These are phyloP conservation scores for Elgaria multicarinata DNA, from an alignment of 2,113 vertebrate genomes.

Conservation along the genomic window DNA sequence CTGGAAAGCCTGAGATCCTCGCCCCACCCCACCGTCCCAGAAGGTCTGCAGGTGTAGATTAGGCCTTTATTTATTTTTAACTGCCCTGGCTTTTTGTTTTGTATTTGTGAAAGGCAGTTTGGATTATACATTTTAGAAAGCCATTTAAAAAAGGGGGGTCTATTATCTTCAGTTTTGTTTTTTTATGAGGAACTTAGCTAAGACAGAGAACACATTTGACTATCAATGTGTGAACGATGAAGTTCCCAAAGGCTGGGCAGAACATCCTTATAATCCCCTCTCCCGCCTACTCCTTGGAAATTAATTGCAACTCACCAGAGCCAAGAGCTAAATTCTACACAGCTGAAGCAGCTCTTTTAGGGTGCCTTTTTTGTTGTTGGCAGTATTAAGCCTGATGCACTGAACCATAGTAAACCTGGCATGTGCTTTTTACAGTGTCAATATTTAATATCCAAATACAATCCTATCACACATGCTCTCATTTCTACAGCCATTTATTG, in stretches of 20 bases:
- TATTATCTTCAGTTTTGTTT: constrained; percentile 38
- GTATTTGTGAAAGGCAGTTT: background rate
- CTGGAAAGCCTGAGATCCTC: no score
- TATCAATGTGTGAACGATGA: background rate
- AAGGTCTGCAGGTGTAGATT: no score
- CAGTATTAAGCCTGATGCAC: background rate
- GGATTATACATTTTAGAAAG: constrained; percentile 16
- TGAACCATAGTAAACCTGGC: background rate
- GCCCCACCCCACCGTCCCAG: no score
- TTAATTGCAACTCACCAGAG: background rate
- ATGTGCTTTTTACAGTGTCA: background rate
- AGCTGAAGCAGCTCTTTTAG: background rate
- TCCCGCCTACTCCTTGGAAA: constrained; percentile 12
- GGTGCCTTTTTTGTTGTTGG: background rate
- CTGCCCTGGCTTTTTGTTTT: background rate
- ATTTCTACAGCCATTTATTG: background rate
- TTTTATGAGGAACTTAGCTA: constrained; percentile 36
- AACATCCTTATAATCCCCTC: background rate
- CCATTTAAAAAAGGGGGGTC: background rate
- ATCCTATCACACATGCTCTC: background rate
- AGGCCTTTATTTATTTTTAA: background rate
- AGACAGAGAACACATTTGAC: constrained; percentile 35
- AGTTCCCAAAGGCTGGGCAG: background rate
- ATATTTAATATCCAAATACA: background rate
- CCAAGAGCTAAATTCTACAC: background rate